Conservation (phyloP, 2,113 vertebrate species). For the Syngnathoides biaculeatus region DNA sequence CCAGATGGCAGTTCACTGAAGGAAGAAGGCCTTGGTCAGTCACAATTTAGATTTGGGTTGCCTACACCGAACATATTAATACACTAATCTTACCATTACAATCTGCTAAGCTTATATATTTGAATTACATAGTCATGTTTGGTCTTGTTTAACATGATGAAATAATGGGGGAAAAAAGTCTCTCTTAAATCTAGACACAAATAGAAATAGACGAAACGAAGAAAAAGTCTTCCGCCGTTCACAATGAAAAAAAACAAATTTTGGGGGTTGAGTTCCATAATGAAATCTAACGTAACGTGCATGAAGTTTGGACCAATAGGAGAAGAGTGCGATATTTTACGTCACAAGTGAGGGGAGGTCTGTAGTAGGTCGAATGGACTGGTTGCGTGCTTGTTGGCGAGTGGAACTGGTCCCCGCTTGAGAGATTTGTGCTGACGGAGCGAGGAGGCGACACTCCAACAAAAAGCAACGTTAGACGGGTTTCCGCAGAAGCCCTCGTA, state of each 20-base stretch:
- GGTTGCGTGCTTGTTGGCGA: conserved; percentile 41
- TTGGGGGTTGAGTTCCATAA: not conserved
- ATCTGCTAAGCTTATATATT: not conserved
- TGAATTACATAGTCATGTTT: not conserved
- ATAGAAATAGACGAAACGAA: not conserved
- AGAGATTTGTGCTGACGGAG: conserved; percentile 28
- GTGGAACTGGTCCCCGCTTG: conserved; percentile 38
- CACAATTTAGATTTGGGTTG: not conserved
- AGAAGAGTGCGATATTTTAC: conserved; percentile 38
- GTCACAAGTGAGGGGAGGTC: conserved; percentile 63
- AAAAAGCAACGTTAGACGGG: conserved; percentile 26
- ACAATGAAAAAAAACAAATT: not conserved
- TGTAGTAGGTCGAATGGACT: conserved; percentile 38
- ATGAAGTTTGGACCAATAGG: conserved; percentile 27
- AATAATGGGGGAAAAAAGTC: not conserved
- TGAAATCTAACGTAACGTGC: not conserved
- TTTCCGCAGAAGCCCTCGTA: conserved; percentile 8
- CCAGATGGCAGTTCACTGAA: not conserved
- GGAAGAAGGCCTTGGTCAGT: not conserved
- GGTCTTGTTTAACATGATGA: not conserved
- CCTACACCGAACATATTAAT: not conserved
- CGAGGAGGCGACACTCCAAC: conserved; percentile 45
- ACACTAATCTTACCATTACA: not conserved
- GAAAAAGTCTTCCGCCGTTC: not conserved
- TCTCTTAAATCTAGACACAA: not conserved